Evolutionary conservation across 2,113 vertebrate species (phyloP).

Genomic region (Synchiropus splendidus): DNA sequence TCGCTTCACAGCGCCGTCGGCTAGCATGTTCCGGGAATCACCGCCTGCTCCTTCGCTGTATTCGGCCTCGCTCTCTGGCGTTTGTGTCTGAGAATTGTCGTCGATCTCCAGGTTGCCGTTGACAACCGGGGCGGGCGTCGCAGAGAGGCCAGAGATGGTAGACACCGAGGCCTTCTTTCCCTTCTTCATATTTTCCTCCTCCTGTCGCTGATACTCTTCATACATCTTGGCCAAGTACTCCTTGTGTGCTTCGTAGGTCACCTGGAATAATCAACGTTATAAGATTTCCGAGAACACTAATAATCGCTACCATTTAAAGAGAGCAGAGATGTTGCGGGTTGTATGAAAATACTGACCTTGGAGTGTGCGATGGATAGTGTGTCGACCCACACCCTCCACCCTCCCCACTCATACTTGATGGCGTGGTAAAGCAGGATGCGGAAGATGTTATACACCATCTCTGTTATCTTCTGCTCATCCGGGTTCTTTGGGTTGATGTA

Average conservation of each 20-base stretch:
- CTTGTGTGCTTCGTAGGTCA: constrained; percentile 97
- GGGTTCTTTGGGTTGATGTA: constrained; percentile 98
- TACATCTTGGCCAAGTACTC: constrained; percentile 99
- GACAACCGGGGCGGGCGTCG: constrained; percentile 77
- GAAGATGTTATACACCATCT: constrained; percentile 99
- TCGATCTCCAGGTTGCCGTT: constrained; percentile 93
- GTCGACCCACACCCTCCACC: constrained; percentile 98
- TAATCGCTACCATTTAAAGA: no score
- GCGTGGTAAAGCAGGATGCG: constrained; percentile 96
- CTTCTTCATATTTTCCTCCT: constrained; percentile 98
- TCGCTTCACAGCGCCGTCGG: constrained; percentile 74
- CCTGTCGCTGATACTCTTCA: constrained; percentile 96
- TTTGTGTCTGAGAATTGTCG: constrained; percentile 91
- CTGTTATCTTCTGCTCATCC: constrained; percentile 96
- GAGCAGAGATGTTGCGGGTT: constrained; percentile 5
- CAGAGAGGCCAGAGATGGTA: constrained; percentile 95
- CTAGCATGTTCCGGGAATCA: constrained; percentile 78
- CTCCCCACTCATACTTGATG: constrained; percentile 99
- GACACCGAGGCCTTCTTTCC: constrained; percentile 96
- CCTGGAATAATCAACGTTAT: no score
- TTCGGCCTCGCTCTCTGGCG: constrained; percentile 92
- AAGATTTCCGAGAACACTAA: no score
- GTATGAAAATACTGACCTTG: constrained; percentile 73
- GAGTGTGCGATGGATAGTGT: constrained; percentile 98
- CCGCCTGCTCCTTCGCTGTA: constrained; percentile 71